Percentiles rank a stretch among this genome's conserved stretches.
phyloP scores from a whole-genome alignment of 2,113 vertebrate species.

The Chascanopsetta lugubris region DNA sequence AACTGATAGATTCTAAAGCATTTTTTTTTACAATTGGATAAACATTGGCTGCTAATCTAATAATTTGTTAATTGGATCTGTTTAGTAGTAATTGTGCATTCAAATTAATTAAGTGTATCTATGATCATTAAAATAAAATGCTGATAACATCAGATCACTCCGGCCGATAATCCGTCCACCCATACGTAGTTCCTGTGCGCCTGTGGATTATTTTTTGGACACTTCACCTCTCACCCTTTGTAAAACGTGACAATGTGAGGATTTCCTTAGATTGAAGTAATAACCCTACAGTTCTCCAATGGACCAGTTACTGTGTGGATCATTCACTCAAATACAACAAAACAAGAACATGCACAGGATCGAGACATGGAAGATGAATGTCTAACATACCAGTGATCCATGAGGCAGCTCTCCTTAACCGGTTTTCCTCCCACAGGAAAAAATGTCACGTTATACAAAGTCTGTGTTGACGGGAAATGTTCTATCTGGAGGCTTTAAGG shows the following conservation, averaged over 20 bases:
- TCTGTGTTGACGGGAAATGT: slow-evolving; percentile 8
- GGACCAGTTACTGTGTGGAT: background rate
- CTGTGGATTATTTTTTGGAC: slow-evolving; percentile 55
- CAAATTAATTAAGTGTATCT: no score
- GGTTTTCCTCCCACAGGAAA: background rate
- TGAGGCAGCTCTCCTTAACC: background rate
- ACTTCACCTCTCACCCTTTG: slow-evolving; percentile 50
- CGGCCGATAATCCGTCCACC: no score
- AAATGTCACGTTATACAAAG: background rate
- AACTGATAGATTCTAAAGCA: no score
- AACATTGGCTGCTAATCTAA: no score
- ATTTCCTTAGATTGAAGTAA: slow-evolving; percentile 67
- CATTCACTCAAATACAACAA: slow-evolving; percentile 23
- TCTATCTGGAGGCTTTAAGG: background rate
- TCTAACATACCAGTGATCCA: background rate
- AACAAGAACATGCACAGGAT: background rate
- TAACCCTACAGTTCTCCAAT: slow-evolving; percentile 6
- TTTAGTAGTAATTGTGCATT: no score
- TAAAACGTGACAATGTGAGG: slow-evolving; percentile 70
- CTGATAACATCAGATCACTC: no score
- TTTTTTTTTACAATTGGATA: no score
- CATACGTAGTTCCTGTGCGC: slow-evolving; percentile 1
- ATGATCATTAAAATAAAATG: no score
- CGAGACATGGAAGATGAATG: background rate
- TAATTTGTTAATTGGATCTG: no score